Evolutionary conservation across 2,888 invertebrate species (phyloP).

Genomic region (Patella pellucida): DNA sequence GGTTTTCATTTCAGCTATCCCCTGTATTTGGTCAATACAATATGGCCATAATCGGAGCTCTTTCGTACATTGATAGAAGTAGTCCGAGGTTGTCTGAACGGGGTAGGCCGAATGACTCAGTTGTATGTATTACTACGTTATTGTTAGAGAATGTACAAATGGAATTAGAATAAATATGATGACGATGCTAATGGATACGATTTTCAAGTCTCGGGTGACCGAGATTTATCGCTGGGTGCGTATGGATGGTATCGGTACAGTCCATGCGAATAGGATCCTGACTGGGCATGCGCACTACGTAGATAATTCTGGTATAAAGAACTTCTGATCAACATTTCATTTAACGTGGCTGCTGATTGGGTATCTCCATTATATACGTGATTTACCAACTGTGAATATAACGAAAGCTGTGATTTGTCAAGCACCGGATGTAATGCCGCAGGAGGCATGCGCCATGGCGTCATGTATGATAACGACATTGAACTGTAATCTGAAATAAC

Average conservation of each 20-base stretch:
- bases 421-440: background rate
- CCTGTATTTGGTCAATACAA: no score
- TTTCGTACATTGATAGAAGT: no score
- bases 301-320: constrained; percentile 17
- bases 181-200: no score
- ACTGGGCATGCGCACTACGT: background rate
- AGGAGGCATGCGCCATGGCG: background rate
- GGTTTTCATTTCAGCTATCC: no score
- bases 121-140: no score
- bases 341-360: constrained; percentile 15
- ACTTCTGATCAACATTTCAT: constrained; percentile 22
- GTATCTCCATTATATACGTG: constrained; percentile 4
- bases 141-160: no score
- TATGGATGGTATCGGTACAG: background rate
- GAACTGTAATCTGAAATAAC: constrained; percentile 5
- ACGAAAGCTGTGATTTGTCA: background rate
- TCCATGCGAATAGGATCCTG: background rate
- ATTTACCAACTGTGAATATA: background rate
- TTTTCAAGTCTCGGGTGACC: background rate
- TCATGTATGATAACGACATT: background rate
- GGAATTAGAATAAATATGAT: no score
- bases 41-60: no score
- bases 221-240: background rate
- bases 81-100: no score
- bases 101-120: no score